A percentile compares a stretch with the other conserved stretches of the same genome.
Evolutionary conservation across 2,113 vertebrate genomes (phyloP).

Genomic region (Macroglossus sobrinus): DNA sequence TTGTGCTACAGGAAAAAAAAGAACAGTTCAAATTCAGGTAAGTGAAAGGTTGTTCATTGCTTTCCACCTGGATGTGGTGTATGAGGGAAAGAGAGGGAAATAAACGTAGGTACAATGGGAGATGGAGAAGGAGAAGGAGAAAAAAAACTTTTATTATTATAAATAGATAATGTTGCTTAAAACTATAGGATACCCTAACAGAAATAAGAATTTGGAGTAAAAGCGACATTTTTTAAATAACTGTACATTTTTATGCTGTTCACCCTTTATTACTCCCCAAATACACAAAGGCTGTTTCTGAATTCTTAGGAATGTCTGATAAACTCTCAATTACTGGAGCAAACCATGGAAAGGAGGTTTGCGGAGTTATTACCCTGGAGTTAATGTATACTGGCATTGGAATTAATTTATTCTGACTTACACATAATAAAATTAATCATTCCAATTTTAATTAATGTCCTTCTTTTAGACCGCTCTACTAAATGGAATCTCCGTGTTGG

Average conservation of each 20-base stretch:
- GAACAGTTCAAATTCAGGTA: not conserved
- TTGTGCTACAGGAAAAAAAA: not conserved
- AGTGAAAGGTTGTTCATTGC: not conserved
- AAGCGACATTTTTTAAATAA: slow-evolving; percentile 7
- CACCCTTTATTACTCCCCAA: not conserved
- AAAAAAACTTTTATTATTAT: not conserved
- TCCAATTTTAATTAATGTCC: slow-evolving; percentile 66
- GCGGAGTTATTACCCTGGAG: slow-evolving; percentile 27
- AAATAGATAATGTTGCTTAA: not conserved
- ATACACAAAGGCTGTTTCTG: not conserved
- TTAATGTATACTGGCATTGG: slow-evolving; percentile 59
- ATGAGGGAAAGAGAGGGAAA: not conserved
- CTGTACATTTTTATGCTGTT: not conserved
- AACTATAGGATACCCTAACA: not conserved
- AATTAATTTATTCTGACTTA: slow-evolving; percentile 63
- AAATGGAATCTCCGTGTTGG: not conserved
- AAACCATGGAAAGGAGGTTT: slow-evolving; percentile 14
- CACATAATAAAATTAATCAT: slow-evolving; percentile 68
- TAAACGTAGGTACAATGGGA: not conserved
- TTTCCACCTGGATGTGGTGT: not conserved
- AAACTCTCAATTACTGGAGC: slow-evolving; percentile 40
- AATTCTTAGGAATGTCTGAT: slow-evolving; percentile 12
- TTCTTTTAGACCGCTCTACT: slow-evolving; percentile 41
- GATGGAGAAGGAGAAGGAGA: no score
- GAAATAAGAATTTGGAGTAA: not conserved